A percentile compares a stretch with the other conserved stretches of the same genome.
These are phyloP conservation scores for Oedothorax gibbosus DNA, from an alignment of 1,140 invertebrate species.

Conservation along the genomic window DNA sequence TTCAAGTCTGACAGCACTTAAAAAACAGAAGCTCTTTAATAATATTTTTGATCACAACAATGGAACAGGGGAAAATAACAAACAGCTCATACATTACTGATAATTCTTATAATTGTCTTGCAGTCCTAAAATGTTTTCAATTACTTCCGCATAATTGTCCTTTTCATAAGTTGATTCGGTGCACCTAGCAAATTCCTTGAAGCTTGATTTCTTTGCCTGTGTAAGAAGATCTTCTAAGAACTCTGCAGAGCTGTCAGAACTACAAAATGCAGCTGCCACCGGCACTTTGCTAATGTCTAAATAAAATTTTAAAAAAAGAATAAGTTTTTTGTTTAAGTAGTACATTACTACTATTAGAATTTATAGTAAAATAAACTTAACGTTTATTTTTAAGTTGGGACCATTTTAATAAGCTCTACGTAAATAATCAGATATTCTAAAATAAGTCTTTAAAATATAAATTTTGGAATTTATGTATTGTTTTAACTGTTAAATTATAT, in stretches of 20 bases:
- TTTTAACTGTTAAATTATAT: too few species aligned
- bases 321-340: not conserved
- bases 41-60: too few species aligned
- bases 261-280: slow-evolving; percentile 33
- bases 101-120: slow-evolving; percentile 47
- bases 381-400: too few species aligned
- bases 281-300: slow-evolving; percentile 42
- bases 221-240: slow-evolving; percentile 20
- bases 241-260: slow-evolving; percentile 21
- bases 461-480: too few species aligned
- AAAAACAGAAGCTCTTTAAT: too few species aligned
- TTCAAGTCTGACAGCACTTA: too few species aligned
- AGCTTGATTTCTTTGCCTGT: slow-evolving; percentile 10
- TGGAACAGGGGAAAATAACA: not conserved
- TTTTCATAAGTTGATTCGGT: slow-evolving; percentile 38
- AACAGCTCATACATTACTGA: not conserved
- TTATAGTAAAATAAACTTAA: too few species aligned
- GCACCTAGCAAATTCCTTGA: slow-evolving; percentile 36
- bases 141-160: slow-evolving; percentile 38
- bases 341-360: too few species aligned
- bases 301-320: not conserved
- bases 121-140: slow-evolving; percentile 12
- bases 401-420: too few species aligned
- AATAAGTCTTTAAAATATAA: too few species aligned
- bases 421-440: too few species aligned